These are phyloP conservation scores for Chironomus tepperi DNA, from an alignment of 1,140 invertebrate genomes.

Conservation along the genomic window DNA sequence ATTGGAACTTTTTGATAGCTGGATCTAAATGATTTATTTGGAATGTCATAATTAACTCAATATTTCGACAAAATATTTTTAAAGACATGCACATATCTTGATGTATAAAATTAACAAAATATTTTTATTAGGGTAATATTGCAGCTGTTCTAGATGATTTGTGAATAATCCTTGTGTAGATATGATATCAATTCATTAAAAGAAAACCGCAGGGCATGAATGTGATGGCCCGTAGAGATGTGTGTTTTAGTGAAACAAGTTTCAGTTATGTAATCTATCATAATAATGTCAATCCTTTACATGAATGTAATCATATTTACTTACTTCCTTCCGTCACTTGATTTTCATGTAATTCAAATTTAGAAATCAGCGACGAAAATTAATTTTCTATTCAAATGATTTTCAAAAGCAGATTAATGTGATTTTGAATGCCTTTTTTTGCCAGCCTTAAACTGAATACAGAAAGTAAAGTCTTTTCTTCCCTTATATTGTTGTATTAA, in stretches of 20 bases:
- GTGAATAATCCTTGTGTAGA: background rate
- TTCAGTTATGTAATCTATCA: background rate
- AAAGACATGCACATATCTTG: background rate
- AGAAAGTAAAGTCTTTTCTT: background rate
- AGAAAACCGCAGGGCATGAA: background rate
- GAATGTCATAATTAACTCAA: background rate
- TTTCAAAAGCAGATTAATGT: background rate
- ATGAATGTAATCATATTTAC: background rate
- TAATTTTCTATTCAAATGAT: conserved; percentile 5
- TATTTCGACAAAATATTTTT: background rate
- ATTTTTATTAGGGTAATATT: background rate
- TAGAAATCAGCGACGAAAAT: background rate
- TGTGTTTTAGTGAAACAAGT: background rate
- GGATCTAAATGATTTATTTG: no score
- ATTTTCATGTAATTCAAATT: background rate
- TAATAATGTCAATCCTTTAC: conserved; percentile 7
- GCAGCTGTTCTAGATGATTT: background rate
- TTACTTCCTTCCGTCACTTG: background rate
- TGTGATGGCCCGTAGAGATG: background rate
- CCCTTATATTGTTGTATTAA: background rate
- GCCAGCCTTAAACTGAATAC: background rate
- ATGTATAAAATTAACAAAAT: background rate
- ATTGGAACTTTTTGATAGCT: no score
- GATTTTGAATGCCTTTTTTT: conserved; percentile 5
- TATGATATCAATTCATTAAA: background rate